Conservation (phyloP, 1,140 invertebrate species). For the Euwallacea fornicatus region DNA sequence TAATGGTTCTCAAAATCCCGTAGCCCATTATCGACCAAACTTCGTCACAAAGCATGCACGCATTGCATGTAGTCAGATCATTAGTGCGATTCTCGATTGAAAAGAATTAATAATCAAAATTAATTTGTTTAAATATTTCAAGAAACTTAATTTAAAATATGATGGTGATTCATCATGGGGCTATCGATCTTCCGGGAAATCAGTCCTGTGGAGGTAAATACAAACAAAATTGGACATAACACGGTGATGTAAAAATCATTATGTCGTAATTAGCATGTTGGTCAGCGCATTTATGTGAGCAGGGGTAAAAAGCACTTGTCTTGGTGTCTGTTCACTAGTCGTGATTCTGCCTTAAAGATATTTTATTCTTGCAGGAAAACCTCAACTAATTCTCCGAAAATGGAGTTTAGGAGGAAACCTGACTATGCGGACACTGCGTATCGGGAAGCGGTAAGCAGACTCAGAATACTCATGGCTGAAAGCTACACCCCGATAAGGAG, state of each 20-base stretch:
- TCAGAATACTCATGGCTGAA: slow-evolving; percentile 74
- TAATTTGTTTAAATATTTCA: too few relatives aligned
- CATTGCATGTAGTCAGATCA: too few relatives aligned
- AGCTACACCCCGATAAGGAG: slow-evolving; percentile 62
- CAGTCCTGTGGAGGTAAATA: slow-evolving; percentile 12
- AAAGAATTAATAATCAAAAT: too few relatives aligned
- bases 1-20: too few relatives aligned
- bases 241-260: slow-evolving; percentile 9
- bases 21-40: too few relatives aligned
- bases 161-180: slow-evolving; percentile 18
- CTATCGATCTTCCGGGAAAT: background rate
- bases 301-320: background rate
- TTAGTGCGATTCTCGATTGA: too few relatives aligned
- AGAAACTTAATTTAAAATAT: background rate
- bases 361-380: slow-evolving; percentile 41
- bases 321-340: background rate
- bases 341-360: background rate
- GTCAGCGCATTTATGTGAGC: slow-evolving; percentile 1
- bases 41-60: too few relatives aligned
- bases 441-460: slow-evolving; percentile 75
- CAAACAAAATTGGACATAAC: slow-evolving; percentile 25
- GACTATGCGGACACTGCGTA: slow-evolving; percentile 82
- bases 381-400: slow-evolving; percentile 42
- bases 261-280: slow-evolving; percentile 13
- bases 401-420: slow-evolving; percentile 60